Base-by-base conservation (phyloP, 2,113 vertebrate genomes). In the Rhagologus leucostigma region DNA sequence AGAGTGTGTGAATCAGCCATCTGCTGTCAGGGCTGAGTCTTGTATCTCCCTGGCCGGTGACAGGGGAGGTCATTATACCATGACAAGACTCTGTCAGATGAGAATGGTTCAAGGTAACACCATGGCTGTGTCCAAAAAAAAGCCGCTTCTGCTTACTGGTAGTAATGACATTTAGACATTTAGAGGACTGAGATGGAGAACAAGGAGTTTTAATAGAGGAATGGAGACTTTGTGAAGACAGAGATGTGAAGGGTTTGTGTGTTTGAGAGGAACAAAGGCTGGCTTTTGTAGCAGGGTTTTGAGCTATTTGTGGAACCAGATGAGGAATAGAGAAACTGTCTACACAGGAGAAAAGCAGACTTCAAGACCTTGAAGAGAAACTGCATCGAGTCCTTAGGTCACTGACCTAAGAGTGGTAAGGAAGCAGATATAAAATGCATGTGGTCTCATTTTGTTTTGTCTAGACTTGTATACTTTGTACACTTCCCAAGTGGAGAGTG, bases 1-100 rank as follows among this genome's bases (percentile, higher is more conserved):
- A 11, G 18, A 49, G 85, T 77, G 90, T 80, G 47, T 74, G 88
- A 77, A 94, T 80, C 75, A 73, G 79, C 95, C 92, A 90, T 96
- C 95, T 96, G 92, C 95, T 88, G 46, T 92, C 89, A 89, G 86
- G 91, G 60, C 47, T 81, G 24, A 84, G 47, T 6, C 84, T 49
- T 92, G 44, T 52, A 5, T 87, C 64, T 90, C 35, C 33, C 89
- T 42, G 71, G 75, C 83, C 80, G 64, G 84, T 78, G 84, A 91
- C 80, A 82, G 47, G 55, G 69, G 64, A 92, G 93, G 83, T 87
- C 87, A 59, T 71, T 81, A 95, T 56, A 68, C 91, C 30, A 33
- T 19, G 64, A 60, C n/a, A 9, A 49, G 62, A 26, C 57, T 84
- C 68, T 52, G 53, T 89, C 52, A 80, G 30, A 44, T 70, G 76